Evolutionary conservation across 2,113 vertebrate genomes (phyloP).

Genomic region (Aramus guarauna): DNA sequence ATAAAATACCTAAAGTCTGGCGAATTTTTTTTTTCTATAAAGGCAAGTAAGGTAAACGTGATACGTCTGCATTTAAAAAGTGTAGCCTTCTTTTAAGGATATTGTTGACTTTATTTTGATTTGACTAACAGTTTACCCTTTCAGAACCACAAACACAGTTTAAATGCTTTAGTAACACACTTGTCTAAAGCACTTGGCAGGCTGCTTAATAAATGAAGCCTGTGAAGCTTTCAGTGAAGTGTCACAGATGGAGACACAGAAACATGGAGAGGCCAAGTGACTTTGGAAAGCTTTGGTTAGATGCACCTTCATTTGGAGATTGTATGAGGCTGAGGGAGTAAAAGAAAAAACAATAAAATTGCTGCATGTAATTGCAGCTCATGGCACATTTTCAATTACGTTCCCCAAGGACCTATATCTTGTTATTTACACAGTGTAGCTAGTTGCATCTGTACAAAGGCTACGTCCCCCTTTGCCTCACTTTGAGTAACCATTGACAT

Average conservation of each 20-base stretch:
- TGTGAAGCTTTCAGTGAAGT: slow-evolving; percentile 7
- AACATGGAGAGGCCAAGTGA: not conserved
- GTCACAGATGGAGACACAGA: slow-evolving; percentile 7
- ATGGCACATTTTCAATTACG: not conserved
- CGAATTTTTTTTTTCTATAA: not conserved
- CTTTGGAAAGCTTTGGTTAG: not conserved
- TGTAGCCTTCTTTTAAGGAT: not conserved
- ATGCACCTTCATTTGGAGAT: not conserved
- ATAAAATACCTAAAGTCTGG: not conserved
- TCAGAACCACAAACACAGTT: not conserved
- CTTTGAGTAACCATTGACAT: not conserved
- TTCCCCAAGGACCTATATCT: not conserved
- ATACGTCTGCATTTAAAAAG: not conserved
- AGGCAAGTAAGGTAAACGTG: not conserved
- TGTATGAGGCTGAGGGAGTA: not conserved
- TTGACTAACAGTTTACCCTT: not conserved
- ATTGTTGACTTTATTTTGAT: not conserved
- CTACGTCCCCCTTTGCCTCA: not conserved
- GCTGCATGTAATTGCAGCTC: not conserved
- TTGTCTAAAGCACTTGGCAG: slow-evolving; percentile 24
- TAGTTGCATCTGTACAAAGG: not conserved
- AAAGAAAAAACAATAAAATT: not conserved
- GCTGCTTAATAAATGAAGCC: slow-evolving; percentile 30
- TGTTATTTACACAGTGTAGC: not conserved
- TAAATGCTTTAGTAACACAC: not conserved